Evolutionary conservation across 2,888 invertebrate genomes (phyloP).

Genomic region (Ceramica pisi): DNA sequence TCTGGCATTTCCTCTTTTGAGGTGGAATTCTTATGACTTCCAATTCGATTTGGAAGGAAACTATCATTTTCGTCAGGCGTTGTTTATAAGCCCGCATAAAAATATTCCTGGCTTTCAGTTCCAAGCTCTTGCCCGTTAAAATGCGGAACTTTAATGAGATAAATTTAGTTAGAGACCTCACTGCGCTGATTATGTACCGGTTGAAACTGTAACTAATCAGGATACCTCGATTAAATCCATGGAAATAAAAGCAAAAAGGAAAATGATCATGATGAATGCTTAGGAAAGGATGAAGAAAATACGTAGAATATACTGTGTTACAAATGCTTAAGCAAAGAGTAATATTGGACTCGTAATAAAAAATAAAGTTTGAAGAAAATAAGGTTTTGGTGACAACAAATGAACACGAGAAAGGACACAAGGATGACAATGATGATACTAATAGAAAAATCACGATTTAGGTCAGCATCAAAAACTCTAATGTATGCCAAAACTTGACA

Average conservation of each 20-base stretch:
- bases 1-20: slow-evolving; percentile 34
- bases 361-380: background rate
- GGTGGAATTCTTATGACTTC: slow-evolving; percentile 28
- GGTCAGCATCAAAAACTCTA: slow-evolving; percentile 4
- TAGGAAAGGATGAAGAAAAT: too few relatives aligned
- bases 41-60: slow-evolving; percentile 20
- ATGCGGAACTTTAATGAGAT: background rate
- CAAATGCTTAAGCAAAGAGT: background rate
- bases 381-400: background rate
- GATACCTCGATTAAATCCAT: background rate
- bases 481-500: slow-evolving; percentile 17
- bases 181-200: background rate
- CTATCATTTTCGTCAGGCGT: background rate
- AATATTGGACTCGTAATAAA: background rate
- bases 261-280: too few relatives aligned
- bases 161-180: background rate
- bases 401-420: background rate
- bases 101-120: background rate
- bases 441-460: slow-evolving; percentile 11
- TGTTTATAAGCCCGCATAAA: background rate
- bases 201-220: background rate
- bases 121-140: background rate
- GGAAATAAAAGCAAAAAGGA: background rate
- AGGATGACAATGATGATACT: background rate
- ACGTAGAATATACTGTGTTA: too few relatives aligned